A percentile compares a stretch with the other conserved stretches of the same genome.
phyloP scores from a whole-genome alignment of 2,113 vertebrate species.

The Indri indri region DNA sequence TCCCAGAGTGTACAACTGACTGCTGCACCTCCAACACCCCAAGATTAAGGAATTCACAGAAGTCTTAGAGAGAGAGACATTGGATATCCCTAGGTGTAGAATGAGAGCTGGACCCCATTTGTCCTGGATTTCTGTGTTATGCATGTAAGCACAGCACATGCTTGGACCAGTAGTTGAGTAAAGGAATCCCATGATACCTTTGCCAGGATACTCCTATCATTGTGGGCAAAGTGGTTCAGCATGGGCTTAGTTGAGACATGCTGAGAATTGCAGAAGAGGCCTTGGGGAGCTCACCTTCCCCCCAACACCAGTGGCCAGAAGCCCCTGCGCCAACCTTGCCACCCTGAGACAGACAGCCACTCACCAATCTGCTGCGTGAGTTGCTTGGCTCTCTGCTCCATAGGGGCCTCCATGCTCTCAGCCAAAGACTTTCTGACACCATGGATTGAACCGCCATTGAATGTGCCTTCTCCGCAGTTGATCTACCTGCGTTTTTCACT shows the following conservation, averaged over 20 bases:
- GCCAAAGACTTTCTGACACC: background rate
- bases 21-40: too few species aligned
- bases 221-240: accelerated
- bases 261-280: background rate
- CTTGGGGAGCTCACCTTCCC: background rate
- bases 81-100: background rate
- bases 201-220: background rate
- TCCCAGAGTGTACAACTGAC: background rate
- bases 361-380: background rate
- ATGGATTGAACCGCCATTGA: background rate
- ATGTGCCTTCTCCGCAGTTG: background rate
- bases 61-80: background rate
- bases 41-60: background rate
- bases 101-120: background rate
- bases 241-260: accelerated
- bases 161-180: background rate
- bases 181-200: too few species aligned
- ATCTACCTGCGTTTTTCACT: background rate
- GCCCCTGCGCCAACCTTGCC: background rate
- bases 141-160: background rate
- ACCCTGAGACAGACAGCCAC: background rate
- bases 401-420: background rate
- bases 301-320: background rate
- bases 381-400: background rate
- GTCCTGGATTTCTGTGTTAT: background rate